A percentile compares a stretch with the other conserved stretches of the same genome.
These are phyloP conservation scores for Ochropleura leucogaster DNA, from an alignment of 2,888 invertebrate genomes.

Conservation along the genomic window DNA sequence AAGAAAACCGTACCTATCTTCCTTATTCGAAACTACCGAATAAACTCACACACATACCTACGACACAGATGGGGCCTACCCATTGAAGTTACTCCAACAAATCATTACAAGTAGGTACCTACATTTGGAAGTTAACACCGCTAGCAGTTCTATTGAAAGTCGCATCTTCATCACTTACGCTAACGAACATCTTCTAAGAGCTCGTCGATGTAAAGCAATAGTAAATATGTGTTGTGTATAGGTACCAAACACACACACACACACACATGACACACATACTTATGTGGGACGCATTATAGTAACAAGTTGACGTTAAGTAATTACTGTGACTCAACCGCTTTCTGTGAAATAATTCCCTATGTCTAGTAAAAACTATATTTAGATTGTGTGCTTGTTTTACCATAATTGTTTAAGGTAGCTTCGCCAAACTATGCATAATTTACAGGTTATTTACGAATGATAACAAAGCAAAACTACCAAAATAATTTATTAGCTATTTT, in stretches of 20 bases:
- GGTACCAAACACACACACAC: no score
- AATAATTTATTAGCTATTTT: background rate
- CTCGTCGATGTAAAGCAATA: background rate
- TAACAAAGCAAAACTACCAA: background rate
- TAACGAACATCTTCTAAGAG: conserved; percentile 4
- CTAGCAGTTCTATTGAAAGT: background rate
- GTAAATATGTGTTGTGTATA: background rate
- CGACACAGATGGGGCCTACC: background rate
- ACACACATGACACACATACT: no score
- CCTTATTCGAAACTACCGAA: background rate
- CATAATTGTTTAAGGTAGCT: background rate
- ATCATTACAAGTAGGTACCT: background rate
- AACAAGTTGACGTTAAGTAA: conserved; percentile 35
- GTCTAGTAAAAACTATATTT: background rate
- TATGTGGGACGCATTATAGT: background rate
- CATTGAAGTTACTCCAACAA: background rate
- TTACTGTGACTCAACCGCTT: conserved; percentile 29
- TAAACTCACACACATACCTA: background rate
- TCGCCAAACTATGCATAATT: background rate
- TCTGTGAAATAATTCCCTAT: background rate
- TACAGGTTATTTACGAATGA: background rate
- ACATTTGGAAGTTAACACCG: background rate
- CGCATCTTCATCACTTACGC: conserved; percentile 3
- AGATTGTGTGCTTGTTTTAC: background rate
- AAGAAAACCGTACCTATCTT: no score